Percentiles rank a stretch among this genome's conserved stretches.
Conservation (phyloP, 1,140 invertebrate species). For the Neelides sp. region DNA sequence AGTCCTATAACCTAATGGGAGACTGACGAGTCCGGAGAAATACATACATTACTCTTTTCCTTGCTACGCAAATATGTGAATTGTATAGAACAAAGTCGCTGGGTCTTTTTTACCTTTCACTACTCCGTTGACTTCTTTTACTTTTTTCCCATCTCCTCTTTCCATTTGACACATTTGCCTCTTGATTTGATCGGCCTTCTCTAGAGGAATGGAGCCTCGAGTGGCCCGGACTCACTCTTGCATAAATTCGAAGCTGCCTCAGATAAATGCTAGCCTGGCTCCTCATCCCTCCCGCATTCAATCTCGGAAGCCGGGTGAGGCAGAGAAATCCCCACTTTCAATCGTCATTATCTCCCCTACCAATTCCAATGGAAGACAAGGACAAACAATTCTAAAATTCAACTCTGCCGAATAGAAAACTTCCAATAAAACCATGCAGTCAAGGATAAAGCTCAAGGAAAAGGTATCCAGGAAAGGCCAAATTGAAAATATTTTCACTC, state of each 20-base stretch:
- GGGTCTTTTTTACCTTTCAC: too few relatives aligned
- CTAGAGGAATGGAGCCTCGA: too few relatives aligned
- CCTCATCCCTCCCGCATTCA: background rate
- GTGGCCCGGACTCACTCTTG: too few relatives aligned
- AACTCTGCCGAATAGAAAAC: background rate
- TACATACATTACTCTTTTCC: too few relatives aligned
- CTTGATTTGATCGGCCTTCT: slow-evolving; percentile 26
- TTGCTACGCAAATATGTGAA: too few relatives aligned
- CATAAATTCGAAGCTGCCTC: too few relatives aligned
- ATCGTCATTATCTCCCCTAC: slow-evolving; percentile 11
- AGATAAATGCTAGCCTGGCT: slow-evolving; percentile 3
- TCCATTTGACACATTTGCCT: slow-evolving; percentile 28
- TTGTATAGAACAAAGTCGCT: too few relatives aligned
- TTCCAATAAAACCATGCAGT: slow-evolving; percentile 1
- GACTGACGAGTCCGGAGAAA: too few relatives aligned
- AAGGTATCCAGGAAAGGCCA: background rate
- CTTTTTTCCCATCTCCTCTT: slow-evolving; percentile 16
- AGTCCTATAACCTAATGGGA: too few relatives aligned
- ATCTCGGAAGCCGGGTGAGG: background rate
- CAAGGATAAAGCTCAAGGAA: slow-evolving; percentile 3
- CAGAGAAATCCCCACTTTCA: slow-evolving; percentile 1
- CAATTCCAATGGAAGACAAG: too few relatives aligned
- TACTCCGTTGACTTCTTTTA: slow-evolving; percentile 12
- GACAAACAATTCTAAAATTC: background rate
- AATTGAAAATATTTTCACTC: background rate